Base-by-base conservation (phyloP, 2,888 invertebrate species). In the Tipula unca region DNA sequence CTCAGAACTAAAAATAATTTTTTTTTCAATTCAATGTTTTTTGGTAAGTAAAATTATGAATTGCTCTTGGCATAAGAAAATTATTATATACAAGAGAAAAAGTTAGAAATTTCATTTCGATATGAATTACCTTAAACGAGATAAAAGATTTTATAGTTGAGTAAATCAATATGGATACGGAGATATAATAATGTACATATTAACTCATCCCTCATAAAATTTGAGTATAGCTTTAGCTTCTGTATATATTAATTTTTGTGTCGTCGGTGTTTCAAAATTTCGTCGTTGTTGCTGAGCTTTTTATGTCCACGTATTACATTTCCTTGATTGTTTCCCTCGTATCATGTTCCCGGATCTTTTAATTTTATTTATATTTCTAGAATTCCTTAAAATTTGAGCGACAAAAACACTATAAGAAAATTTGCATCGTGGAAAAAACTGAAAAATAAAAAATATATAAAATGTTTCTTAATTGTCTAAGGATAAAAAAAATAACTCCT, bases 1-100 rank as follows among this genome's bases (percentile, higher is more conserved):
- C 90, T 87, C 91, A 90, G 88, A 91, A 91, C 88, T 91, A 90
- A 90, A 36, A 13, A 36, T 85, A 20, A 20, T 36, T 36, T 36
- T 36, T 85, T 14, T 25, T 25, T 25, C 69, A 69, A 69, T 69
- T 69, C 69, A 69, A 69, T 20, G 20, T 69, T 69, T 54, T 69
- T 69, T 69, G 69, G 69, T 69, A 69, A 69, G 69, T 69, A 17
- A 54, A 54, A 3, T 17, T 17, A 17, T 54, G 48, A 54, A 54
- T 54, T 17, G n/a, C 48, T n/a, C 17, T 6, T 8, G 48, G 6
- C 48, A 54, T 4, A 17, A 8, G 17, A 5, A 54, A 54, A 39
- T 39, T 39, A 39, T 39, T 39, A 54, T 5, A 54, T 6, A 17
- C 48, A 54, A 42, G 6, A 54, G 17, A 10, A 10, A 13, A 13